Percentiles rank a stretch among this genome's conserved stretches.
Conservation (phyloP, 2,797 vertebrate species). For the Propithecus deckenii region DNA sequence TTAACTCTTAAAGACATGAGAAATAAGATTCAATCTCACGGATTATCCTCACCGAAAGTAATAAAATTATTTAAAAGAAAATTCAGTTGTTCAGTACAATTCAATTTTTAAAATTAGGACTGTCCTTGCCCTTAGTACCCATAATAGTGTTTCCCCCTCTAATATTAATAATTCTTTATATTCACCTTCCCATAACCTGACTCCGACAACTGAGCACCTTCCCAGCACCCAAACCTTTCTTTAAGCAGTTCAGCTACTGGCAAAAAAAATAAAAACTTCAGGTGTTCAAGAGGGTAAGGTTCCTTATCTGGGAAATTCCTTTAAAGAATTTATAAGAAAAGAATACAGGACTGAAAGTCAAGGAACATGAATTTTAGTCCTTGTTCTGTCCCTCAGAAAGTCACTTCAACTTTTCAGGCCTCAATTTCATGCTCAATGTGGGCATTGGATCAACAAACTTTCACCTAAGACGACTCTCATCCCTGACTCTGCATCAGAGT, state of each 20-base stretch:
- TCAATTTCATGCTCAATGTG: not conserved
- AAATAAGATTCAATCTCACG: slow-evolving; percentile 27
- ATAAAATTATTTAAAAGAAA: not conserved
- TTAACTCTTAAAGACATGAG: not conserved
- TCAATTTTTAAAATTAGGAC: not conserved
- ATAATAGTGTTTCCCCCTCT: not conserved
- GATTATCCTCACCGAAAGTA: not conserved
- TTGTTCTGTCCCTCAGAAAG: not conserved
- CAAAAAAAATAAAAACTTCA: not conserved
- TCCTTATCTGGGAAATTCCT: slow-evolving; percentile 37
- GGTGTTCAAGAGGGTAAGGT: not conserved
- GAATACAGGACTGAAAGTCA: not conserved
- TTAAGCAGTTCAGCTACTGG: not conserved
- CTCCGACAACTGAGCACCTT: not conserved
- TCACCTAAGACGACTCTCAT: not conserved
- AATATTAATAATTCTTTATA: not conserved
- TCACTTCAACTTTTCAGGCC: not conserved
- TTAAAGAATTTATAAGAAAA: not conserved
- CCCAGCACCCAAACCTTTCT: not conserved
- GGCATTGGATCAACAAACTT: not conserved
- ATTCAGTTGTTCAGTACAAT: not conserved
- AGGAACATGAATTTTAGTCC: not conserved
- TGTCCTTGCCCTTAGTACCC: not conserved
- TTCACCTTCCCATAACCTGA: not conserved
- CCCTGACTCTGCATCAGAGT: not conserved